Evolutionary conservation across 1,140 invertebrate genomes (phyloP).

Genomic region (Caerostris darwini): DNA sequence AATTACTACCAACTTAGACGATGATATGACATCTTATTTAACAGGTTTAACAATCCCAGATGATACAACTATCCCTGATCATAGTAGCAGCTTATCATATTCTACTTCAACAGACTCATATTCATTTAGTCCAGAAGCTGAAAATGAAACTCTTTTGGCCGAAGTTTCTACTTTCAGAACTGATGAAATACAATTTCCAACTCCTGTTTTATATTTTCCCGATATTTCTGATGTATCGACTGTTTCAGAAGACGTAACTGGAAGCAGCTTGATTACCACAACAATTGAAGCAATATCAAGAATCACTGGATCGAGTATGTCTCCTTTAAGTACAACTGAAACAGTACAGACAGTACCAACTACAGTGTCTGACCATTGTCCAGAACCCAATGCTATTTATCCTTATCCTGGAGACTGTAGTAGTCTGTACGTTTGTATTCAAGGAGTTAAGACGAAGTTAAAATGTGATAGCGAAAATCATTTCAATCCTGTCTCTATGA

Average conservation of each 20-base stretch:
- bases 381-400: conserved; percentile 33
- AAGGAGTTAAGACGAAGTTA: background rate
- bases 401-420: conserved; percentile 37
- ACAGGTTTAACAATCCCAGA: background rate
- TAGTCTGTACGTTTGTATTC: conserved; percentile 11
- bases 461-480: background rate
- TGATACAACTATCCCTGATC: background rate
- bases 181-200: background rate
- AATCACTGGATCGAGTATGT: background rate
- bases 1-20: too few relatives aligned
- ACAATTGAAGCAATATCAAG: background rate
- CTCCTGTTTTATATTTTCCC: background rate
- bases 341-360: background rate
- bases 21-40: background rate
- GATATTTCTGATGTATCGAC: background rate
- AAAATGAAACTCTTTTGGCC: background rate
- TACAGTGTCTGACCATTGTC: background rate
- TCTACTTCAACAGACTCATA: background rate
- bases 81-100: background rate
- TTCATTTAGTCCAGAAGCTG: background rate
- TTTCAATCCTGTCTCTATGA: conserved; percentile 30
- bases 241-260: background rate
- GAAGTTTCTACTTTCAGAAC: background rate
- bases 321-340: background rate
- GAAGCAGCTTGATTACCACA: background rate